Evolutionary conservation across 2,888 invertebrate genomes (phyloP).

Genomic region (Ceriagrion tenellum): DNA sequence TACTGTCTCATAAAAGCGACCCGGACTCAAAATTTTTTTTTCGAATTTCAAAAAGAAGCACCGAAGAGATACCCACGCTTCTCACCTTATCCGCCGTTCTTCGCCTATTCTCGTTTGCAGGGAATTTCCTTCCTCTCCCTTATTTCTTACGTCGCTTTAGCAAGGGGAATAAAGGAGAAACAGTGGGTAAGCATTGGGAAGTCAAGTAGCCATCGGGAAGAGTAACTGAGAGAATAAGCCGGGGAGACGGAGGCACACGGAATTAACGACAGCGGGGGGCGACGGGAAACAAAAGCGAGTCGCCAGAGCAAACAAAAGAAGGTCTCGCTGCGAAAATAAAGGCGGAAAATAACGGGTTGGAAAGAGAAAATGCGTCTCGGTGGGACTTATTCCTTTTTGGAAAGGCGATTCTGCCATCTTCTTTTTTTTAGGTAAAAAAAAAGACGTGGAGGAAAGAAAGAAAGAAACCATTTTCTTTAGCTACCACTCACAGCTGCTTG

Average conservation of each 20-base stretch:
- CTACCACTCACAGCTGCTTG: conserved; percentile 30
- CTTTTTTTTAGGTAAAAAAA: neutral
- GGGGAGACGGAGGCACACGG: neutral
- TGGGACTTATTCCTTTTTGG: neutral
- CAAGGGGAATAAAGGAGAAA: neutral
- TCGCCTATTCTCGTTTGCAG: neutral
- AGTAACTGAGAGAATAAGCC: conserved; percentile 24
- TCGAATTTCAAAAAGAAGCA: no score
- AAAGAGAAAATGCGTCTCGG: neutral
- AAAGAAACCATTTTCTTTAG: neutral
- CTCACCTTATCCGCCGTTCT: neutral
- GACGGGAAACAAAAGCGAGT: neutral
- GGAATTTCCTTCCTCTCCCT: neutral
- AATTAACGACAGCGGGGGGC: neutral
- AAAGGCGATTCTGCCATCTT: conserved; percentile 13
- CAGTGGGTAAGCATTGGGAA: neutral
- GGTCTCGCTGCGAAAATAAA: conserved; percentile 27
- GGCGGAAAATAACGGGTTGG: neutral
- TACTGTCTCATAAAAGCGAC: no score
- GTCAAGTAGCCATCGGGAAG: conserved; percentile 12
- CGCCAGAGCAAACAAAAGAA: conserved; percentile 26
- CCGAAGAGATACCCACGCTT: neutral
- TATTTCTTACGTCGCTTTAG: neutral
- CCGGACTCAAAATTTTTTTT: no score
- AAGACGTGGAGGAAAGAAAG: neutral